Percentiles rank a stretch among this genome's conserved stretches.
Conservation (phyloP, 2,888 invertebrate species). For the Laspeyria flexula region DNA sequence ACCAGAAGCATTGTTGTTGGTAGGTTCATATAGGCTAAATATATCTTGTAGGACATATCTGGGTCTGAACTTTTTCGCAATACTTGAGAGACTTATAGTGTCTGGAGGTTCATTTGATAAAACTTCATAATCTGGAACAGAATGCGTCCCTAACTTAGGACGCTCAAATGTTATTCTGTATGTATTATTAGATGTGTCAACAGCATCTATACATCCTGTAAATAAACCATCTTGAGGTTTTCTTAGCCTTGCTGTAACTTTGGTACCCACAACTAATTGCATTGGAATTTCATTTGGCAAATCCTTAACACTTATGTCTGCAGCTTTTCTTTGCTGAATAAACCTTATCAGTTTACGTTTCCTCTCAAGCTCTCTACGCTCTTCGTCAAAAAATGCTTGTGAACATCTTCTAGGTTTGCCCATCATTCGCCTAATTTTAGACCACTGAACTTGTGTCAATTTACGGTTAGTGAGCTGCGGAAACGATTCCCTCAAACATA, state of each 20-base stretch:
- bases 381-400: slow-evolving; percentile 98
- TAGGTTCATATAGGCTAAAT: slow-evolving; percentile 76
- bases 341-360: slow-evolving; percentile 96
- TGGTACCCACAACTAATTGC: slow-evolving; percentile 97
- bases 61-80: slow-evolving; percentile 92
- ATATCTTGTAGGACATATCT: slow-evolving; percentile 87
- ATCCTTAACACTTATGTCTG: slow-evolving; percentile 93
- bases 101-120: slow-evolving; percentile 96
- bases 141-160: slow-evolving; percentile 96
- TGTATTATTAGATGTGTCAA: slow-evolving; percentile 97
- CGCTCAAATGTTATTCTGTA: slow-evolving; percentile 98
- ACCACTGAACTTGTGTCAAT: slow-evolving; percentile 97
- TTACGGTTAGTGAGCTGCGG: slow-evolving; percentile 95
- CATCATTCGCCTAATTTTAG: slow-evolving; percentile 97
- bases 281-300: slow-evolving; percentile 97
- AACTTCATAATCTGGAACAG: slow-evolving; percentile 98
- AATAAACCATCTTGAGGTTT: slow-evolving; percentile 98
- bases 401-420: slow-evolving; percentile 98
- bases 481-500: slow-evolving; percentile 96
- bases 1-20: slow-evolving; percentile 80
- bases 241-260: slow-evolving; percentile 95
- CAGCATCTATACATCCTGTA: slow-evolving; percentile 97
- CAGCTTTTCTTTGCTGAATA: slow-evolving; percentile 95
- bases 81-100: slow-evolving; percentile 94
- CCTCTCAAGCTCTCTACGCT: slow-evolving; percentile 94